Base-by-base conservation (phyloP, 2,113 vertebrate genomes). In the Phaethon lepturus region DNA sequence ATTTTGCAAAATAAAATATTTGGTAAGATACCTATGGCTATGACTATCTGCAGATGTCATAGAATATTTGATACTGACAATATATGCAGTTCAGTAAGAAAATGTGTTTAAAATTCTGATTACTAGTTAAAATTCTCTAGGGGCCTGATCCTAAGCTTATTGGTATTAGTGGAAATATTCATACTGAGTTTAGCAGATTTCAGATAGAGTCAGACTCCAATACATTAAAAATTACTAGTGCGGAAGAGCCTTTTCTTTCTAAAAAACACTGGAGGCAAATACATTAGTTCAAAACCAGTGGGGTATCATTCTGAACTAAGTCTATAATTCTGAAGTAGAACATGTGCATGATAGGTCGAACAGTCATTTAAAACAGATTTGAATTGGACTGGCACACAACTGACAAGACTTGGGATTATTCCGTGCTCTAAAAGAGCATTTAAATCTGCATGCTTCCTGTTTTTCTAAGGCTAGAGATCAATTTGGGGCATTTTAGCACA, bases 401-500 rank as follows among this genome's bases (percentile, higher is more conserved):
- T 93, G 95, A 93, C 88, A 94, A 83, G 68, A 94, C 23, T 82
- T 81, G 42, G 79, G 89, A 94, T 95, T 94, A 78, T 94, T 95
- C 60, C 84, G 13, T 95, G 49, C 53, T 79, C 64, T 93, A 87
- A 95, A 95, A 93, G 95, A 78, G 24, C 84, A 82, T 89, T 96
- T 89, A 91, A 87, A 95, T 97, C 89, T 87, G 58, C 74, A 72
- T 93, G 76, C 68, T 84, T 96, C 94, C 91, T 93, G 74, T 95
- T 88, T 94, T 95, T 95, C 89, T 94, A 63, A 82, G 80, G 62
- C 64, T 93, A 78, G 73, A 90, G 96, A 95, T 97, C 94, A 91
- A 87, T 96, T 91, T 95, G 60, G 80, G 80, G 38, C 88, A 89
- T 95, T 97, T 97, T 96, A 95, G 88, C 72, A 91, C 59, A 92